Evolutionary conservation across 2,797 vertebrate genomes (phyloP).

Genomic region (Rachycentron canadum): DNA sequence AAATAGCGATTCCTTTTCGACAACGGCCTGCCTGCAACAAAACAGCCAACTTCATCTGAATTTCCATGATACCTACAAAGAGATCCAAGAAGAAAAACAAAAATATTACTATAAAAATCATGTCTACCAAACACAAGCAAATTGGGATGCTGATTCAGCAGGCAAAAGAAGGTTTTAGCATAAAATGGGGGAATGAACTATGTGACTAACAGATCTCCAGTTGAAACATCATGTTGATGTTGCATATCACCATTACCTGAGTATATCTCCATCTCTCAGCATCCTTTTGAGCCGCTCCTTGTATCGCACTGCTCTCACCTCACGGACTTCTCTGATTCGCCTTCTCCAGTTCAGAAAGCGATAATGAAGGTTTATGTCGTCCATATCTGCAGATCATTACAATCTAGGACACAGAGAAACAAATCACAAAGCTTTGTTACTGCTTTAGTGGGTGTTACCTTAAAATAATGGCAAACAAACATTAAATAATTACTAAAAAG

Average conservation of each 20-base stretch:
- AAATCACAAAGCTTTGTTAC: slow-evolving; percentile 14
- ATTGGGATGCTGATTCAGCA: slow-evolving; percentile 1
- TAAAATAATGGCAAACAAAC: background rate
- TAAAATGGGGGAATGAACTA: background rate
- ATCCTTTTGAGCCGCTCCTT: slow-evolving; percentile 93
- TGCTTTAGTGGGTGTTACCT: background rate
- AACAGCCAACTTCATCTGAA: slow-evolving; percentile 97
- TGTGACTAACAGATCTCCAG: background rate
- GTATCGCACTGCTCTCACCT: slow-evolving; percentile 91
- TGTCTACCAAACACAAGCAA: background rate
- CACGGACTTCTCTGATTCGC: slow-evolving; percentile 92
- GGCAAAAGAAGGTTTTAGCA: background rate
- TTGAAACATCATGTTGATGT: background rate
- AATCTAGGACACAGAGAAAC: slow-evolving; percentile 55
- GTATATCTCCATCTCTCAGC: slow-evolving; percentile 91
- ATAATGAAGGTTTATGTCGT: slow-evolving; percentile 97
- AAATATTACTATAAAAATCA: background rate
- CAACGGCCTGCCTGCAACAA: slow-evolving; percentile 92
- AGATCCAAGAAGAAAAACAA: background rate
- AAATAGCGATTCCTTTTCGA: slow-evolving; percentile 95
- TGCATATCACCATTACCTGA: slow-evolving; percentile 84
- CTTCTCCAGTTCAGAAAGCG: slow-evolving; percentile 95
- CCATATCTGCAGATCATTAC: slow-evolving; percentile 88
- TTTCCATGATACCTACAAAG: slow-evolving; percentile 92
- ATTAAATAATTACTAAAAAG: background rate